Conservation (phyloP, 2,113 vertebrate species). For the Pachyramphus minor region DNA sequence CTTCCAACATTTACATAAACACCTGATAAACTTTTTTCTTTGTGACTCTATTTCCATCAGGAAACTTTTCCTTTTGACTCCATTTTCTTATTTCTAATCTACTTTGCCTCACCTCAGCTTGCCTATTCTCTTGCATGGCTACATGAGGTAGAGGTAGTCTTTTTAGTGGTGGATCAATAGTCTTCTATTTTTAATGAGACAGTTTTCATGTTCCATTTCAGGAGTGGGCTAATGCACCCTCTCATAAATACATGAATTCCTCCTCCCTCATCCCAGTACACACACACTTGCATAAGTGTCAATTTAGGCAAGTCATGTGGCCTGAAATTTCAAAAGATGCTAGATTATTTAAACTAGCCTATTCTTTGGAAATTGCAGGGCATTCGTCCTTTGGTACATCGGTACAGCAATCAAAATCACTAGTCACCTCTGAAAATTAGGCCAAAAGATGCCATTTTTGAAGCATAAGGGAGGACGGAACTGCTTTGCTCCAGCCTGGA, state of each 20-base stretch:
- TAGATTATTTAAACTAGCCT: neutral
- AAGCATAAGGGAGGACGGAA: neutral
- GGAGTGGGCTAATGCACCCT: neutral
- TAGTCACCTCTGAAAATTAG: constrained; percentile 8
- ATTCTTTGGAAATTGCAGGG: constrained; percentile 42
- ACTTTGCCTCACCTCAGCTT: neutral
- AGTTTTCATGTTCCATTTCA: constrained; percentile 44
- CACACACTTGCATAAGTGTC: constrained; percentile 56
- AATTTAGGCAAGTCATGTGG: constrained; percentile 39
- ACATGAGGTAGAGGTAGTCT: neutral
- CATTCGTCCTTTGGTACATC: neutral
- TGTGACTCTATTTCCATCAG: neutral
- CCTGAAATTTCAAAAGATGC: constrained; percentile 39
- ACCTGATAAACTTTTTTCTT: neutral
- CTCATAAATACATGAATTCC: constrained; percentile 42
- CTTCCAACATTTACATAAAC: neutral
- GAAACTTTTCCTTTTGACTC: neutral
- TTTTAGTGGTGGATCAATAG: constrained; percentile 43
- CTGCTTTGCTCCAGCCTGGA: neutral
- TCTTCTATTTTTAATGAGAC: constrained; percentile 56
- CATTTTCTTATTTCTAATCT: neutral
- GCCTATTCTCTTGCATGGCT: neutral
- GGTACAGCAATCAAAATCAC: neutral
- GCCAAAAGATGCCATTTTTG: neutral
- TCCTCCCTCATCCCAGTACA: neutral